Percentiles rank a stretch among this genome's conserved stretches.
phyloP scores from a whole-genome alignment of 2,113 vertebrate genomes.

The Picathartes gymnocephalus region DNA sequence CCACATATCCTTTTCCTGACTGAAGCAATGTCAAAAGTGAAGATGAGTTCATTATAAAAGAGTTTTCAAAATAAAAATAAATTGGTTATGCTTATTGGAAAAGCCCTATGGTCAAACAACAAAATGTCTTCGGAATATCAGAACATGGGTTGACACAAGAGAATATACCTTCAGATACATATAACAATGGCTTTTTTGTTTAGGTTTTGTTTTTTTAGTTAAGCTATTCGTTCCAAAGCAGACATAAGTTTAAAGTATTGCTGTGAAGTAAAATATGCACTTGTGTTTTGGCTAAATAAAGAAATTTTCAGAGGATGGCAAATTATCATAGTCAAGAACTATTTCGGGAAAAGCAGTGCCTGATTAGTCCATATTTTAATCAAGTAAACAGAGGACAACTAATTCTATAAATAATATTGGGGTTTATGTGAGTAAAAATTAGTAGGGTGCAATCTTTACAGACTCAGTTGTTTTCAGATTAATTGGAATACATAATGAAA shows the following conservation, averaged over 20 bases:
- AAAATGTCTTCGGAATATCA: rapidly evolving
- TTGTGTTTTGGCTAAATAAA: conserved; percentile 24
- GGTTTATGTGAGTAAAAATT: conserved; percentile 37
- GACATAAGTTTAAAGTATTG: background rate
- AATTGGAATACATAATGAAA: conserved; percentile 47
- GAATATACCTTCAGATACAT: background rate
- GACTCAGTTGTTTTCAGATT: conserved; percentile 47
- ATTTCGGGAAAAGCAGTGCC: conserved; percentile 3
- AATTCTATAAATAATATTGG: conserved; percentile 32
- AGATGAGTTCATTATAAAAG: background rate
- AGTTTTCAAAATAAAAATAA: background rate
- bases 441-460: background rate
- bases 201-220: background rate
- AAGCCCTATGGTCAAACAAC: background rate
- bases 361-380: conserved; percentile 44
- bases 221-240: background rate
- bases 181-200: background rate
- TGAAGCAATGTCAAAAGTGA: background rate
- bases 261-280: background rate
- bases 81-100: background rate
- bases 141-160: background rate
- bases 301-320: background rate
- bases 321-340: background rate
- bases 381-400: conserved; percentile 39
- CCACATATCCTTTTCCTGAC: background rate